Evolutionary conservation across 2,888 invertebrate genomes (phyloP).

Genomic region (Ophion costatus): DNA sequence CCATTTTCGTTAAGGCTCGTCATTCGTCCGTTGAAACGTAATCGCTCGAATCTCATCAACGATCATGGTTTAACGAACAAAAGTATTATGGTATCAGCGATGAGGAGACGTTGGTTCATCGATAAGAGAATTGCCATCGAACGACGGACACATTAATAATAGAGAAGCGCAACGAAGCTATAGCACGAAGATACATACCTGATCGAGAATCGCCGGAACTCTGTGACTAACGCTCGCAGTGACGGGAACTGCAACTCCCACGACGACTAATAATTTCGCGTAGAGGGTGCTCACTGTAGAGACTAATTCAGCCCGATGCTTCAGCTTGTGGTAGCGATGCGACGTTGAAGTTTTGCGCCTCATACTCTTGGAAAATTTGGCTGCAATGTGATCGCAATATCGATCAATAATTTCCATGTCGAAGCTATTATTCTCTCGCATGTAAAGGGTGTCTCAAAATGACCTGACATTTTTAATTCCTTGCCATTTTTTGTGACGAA

Average conservation of each 20-base stretch:
- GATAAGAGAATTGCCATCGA: constrained; percentile 14
- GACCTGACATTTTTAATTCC: too few relatives aligned
- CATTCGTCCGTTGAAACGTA: constrained; percentile 56
- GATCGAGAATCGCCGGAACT: constrained; percentile 90
- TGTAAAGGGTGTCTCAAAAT: background rate
- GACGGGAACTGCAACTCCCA: constrained; percentile 91
- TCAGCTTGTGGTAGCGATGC: constrained; percentile 65
- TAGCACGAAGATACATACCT: constrained; percentile 82
- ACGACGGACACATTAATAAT: constrained; percentile 33
- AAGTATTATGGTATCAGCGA: constrained; percentile 63
- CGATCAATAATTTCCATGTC: background rate
- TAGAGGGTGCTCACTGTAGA: constrained; percentile 87
- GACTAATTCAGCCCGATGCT: constrained; percentile 76
- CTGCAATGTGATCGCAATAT: constrained; percentile 12
- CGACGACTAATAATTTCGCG: constrained; percentile 92
- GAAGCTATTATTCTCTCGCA: background rate
- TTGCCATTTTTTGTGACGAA: too few relatives aligned
- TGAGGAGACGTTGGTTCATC: constrained; percentile 6
- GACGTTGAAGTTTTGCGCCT: constrained; percentile 51
- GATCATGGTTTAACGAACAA: constrained; percentile 55
- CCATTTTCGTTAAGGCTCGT: constrained; percentile 50
- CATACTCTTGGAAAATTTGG: constrained; percentile 41
- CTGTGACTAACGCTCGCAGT: constrained; percentile 93
- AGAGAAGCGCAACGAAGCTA: constrained; percentile 52
- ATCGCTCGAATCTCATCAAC: constrained; percentile 59